A percentile compares a stretch with the other conserved stretches of the same genome.
Conservation (phyloP, 2,797 vertebrate genomes). For the Rhincodon typus region DNA sequence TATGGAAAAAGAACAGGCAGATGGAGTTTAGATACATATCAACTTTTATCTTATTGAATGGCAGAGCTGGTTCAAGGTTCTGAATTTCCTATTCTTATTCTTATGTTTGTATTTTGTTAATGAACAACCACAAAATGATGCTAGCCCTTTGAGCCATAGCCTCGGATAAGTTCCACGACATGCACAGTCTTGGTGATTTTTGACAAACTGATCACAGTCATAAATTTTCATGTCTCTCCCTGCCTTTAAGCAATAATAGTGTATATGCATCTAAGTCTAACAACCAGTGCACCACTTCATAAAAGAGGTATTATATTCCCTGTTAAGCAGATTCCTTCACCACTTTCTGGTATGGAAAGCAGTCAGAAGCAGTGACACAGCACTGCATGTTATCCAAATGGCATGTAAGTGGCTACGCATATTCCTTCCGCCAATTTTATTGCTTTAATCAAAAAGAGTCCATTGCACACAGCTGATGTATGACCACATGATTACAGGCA, state of each 20-base stretch:
- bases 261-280: not conserved
- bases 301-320: not conserved
- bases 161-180: not conserved
- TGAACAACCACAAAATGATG: not conserved
- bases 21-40: not conserved
- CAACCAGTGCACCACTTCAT: not conserved
- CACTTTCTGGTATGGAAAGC: not conserved
- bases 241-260: not conserved
- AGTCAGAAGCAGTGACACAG: not conserved
- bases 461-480: not conserved
- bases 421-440: not conserved
- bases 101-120: not conserved
- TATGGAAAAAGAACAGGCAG: not conserved
- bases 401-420: not conserved
- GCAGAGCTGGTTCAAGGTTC: not conserved
- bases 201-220: not conserved
- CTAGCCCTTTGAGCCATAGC: not conserved
- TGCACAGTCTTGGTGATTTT: not conserved
- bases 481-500: not conserved
- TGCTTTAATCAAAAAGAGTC: not conserved
- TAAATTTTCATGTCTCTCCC: not conserved
- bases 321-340: not conserved
- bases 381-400: not conserved
- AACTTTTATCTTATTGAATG: not conserved
- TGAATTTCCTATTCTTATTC: not conserved